Percentiles rank a stretch among this genome's conserved stretches.
These are phyloP conservation scores for Brenthis ino DNA, from an alignment of 2,888 invertebrate genomes.

Conservation along the genomic window DNA sequence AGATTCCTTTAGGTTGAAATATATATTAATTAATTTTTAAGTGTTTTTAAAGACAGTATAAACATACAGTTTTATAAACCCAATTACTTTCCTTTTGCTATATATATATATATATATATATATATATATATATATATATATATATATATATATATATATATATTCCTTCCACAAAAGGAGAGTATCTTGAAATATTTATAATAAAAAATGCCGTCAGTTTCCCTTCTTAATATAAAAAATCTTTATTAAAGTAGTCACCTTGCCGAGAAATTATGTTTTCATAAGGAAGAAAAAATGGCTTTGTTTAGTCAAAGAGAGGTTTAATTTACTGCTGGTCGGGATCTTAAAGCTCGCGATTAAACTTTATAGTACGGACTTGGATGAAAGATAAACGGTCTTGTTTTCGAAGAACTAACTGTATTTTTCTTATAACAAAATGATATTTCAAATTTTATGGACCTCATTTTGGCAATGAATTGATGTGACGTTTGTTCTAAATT, in stretches of 20 bases:
- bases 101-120: background rate
- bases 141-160: too few species aligned
- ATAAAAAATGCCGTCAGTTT: background rate
- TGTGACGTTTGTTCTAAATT: too few species aligned
- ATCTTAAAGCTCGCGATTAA: constrained; percentile 28
- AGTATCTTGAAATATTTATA: constrained; percentile 13
- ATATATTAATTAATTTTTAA: too few species aligned
- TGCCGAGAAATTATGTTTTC: constrained; percentile 53
- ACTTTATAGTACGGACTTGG: constrained; percentile 20
- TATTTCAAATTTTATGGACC: background rate
- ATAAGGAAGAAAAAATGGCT: constrained; percentile 49
- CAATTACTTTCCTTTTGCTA: constrained; percentile 6
- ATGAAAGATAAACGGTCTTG: background rate
- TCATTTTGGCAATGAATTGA: too few species aligned
- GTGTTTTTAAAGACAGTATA: background rate
- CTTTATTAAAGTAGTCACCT: constrained; percentile 56
- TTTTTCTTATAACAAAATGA: background rate
- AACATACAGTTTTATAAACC: constrained; percentile 3
- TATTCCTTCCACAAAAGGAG: constrained; percentile 1
- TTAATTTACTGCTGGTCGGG: constrained; percentile 47
- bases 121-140: too few species aligned
- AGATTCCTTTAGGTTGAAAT: too few species aligned
- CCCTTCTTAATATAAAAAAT: constrained; percentile 25
- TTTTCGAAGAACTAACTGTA: background rate
- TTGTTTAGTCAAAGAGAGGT: constrained; percentile 49